A percentile compares a stretch with the other conserved stretches of the same genome.
Conservation (phyloP, 23 tunicate genomes). For the Halocynthia aurantium region DNA sequence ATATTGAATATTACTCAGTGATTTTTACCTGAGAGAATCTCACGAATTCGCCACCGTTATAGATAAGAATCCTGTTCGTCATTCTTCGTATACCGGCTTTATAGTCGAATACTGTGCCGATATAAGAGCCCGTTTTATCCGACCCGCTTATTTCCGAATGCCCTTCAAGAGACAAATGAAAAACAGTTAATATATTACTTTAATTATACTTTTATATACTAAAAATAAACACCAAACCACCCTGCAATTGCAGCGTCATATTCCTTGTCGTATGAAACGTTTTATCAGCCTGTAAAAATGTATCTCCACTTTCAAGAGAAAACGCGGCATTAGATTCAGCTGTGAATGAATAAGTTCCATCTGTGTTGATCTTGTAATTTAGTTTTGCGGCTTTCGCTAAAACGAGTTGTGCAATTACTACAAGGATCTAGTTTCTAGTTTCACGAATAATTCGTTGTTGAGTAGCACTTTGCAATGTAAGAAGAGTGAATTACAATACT, state of each 20-base stretch:
- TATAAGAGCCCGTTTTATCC: conserved; percentile 50
- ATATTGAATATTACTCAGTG: not conserved
- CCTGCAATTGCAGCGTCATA: conserved; percentile 33
- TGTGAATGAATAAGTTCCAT: conserved; percentile 54
- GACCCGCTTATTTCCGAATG: conserved; percentile 26
- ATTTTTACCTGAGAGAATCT: conserved; percentile 55
- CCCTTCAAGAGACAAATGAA: no score
- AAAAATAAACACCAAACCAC: not conserved
- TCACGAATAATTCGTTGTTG: no score
- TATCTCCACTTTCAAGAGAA: conserved; percentile 26
- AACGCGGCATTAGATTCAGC: conserved; percentile 44
- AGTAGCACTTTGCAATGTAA: no score
- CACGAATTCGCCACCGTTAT: conserved; percentile 56
- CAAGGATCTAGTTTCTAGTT: no score
- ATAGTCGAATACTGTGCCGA: conserved; percentile 39
- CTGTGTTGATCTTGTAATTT: not conserved
- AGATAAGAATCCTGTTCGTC: conserved; percentile 43
- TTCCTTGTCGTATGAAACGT: conserved; percentile 30
- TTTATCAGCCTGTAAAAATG: conserved; percentile 51
- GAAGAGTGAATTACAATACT: no score
- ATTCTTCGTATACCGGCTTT: conserved; percentile 28
- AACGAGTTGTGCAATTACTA: not conserved
- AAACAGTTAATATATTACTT: no score
- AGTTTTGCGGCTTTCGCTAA: conserved; percentile 20
- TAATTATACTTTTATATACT: no score